Conservation (phyloP, 2,888 invertebrate genomes). For the Xylophagus ater region DNA sequence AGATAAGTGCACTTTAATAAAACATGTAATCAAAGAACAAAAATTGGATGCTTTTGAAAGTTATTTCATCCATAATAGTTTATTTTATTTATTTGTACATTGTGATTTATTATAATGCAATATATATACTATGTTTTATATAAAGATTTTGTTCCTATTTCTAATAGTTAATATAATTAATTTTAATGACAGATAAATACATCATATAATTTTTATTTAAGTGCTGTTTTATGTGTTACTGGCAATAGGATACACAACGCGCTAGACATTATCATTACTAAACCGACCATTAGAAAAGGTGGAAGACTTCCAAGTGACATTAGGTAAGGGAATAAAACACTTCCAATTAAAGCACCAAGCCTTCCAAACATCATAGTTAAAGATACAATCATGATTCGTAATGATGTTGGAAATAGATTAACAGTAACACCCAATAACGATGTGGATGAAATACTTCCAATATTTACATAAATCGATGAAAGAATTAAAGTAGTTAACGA, state of each 20-base stretch:
- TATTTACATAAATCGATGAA: conserved; percentile 45
- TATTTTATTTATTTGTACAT: too few species aligned
- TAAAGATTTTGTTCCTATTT: too few species aligned
- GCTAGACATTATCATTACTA: conserved; percentile 47
- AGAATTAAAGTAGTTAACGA: conserved; percentile 43
- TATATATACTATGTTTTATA: too few species aligned
- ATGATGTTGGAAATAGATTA: conserved; percentile 32
- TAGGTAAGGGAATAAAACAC: conserved; percentile 57
- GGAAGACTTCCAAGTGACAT: conserved; percentile 57
- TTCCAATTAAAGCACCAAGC: conserved; percentile 57
- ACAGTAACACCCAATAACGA: conserved; percentile 31
- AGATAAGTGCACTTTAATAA: too few species aligned
- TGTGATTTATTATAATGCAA: too few species aligned
- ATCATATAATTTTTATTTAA: too few species aligned
- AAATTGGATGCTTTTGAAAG: too few species aligned
- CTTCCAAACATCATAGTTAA: conserved; percentile 60
- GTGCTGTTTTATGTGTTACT: not conserved
- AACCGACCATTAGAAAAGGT: conserved; percentile 57
- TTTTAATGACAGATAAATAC: too few species aligned
- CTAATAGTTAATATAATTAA: too few species aligned
- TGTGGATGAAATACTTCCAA: conserved; percentile 32
- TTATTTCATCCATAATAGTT: too few species aligned
- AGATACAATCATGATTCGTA: conserved; percentile 56
- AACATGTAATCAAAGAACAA: too few species aligned
- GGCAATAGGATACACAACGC: conserved; percentile 26